These are phyloP conservation scores for Butorides virescens DNA, from an alignment of 2,113 vertebrate genomes.

Conservation along the genomic window DNA sequence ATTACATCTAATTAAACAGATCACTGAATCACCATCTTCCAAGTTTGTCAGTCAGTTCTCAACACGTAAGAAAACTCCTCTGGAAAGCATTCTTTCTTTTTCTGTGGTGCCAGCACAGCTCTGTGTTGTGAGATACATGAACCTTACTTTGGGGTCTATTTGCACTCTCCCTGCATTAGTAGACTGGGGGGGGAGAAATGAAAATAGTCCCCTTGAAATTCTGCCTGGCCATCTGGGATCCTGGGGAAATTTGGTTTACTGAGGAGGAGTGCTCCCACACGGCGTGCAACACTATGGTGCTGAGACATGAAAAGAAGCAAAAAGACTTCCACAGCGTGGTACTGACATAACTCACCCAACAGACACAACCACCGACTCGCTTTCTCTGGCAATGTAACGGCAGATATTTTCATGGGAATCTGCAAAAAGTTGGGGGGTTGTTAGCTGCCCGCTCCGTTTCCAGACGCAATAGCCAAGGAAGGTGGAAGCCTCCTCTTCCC, in stretches of 20 bases:
- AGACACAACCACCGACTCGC: conserved; percentile 71
- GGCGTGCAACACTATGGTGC: rapidly evolving
- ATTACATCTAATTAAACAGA: background rate
- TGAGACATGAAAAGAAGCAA: background rate
- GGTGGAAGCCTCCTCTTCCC: background rate
- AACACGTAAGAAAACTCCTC: background rate
- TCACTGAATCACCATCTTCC: background rate
- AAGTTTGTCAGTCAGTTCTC: background rate
- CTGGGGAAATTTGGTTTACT: background rate
- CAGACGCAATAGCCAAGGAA: background rate
- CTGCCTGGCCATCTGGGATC: rapidly evolving
- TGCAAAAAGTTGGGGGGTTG: background rate
- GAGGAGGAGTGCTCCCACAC: background rate
- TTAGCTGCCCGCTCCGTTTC: background rate
- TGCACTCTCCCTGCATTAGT: background rate
- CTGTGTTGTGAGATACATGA: background rate
- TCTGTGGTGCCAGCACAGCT: background rate
- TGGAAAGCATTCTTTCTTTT: background rate
- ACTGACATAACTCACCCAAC: conserved; percentile 65
- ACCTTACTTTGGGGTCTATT: too few relatives aligned
- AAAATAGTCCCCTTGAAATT: background rate
- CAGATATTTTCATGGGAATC: conserved; percentile 74
- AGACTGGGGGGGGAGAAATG: background rate
- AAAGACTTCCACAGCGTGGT: rapidly evolving
- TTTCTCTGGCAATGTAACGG: conserved; percentile 66